A percentile compares a stretch with the other conserved stretches of the same genome.
Conservation (phyloP, 23 tunicate genomes). For the Ciona savignyi region DNA sequence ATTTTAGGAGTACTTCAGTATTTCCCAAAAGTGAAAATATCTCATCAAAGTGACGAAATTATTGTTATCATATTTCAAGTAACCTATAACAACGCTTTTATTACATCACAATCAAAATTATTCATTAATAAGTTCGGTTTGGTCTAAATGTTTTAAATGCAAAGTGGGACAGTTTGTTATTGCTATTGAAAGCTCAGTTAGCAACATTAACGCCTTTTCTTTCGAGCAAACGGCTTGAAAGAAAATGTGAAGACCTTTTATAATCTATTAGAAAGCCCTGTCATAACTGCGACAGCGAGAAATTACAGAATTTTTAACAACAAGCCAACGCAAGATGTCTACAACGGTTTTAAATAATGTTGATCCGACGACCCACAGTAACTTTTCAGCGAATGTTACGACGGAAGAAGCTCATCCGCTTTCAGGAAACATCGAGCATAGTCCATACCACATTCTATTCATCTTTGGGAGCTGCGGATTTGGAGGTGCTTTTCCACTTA, state of each 20-base stretch:
- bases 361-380: neutral
- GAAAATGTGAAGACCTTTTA: neutral
- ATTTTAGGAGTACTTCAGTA: too few species aligned
- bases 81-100: neutral
- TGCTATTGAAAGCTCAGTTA: neutral
- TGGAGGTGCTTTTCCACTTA: constrained; percentile 27
- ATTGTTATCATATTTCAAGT: neutral
- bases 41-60: too few species aligned
- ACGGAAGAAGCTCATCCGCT: neutral
- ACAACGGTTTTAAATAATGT: neutral
- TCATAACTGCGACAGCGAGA: neutral
- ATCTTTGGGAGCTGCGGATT: constrained; percentile 62
- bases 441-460: constrained; percentile 35
- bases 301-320: neutral
- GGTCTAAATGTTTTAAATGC: too few species aligned
- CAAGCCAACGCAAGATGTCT: neutral
- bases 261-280: neutral
- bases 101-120: too few species aligned
- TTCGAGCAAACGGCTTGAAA: neutral
- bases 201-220: neutral
- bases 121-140: too few species aligned
- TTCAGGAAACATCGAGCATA: too few species aligned
- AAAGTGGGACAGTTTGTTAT: too few species aligned
- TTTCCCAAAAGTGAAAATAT: too few species aligned
- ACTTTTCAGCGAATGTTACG: neutral